Evolutionary conservation across 2,113 vertebrate genomes (phyloP).

Genomic region (rat (Rattus norvegicus)): GRCr8 NC_086026.1:130033501-130034000

Average conservation of each 20-base stretch:
- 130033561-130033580: neutral
- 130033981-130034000: neutral
- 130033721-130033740: fast-evolving
- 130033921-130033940: neutral
- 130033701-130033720: neutral
- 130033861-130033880: neutral
- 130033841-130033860: neutral
- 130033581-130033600: neutral
- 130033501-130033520: no score
- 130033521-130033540: neutral
- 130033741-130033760: neutral
- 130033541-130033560: no score
- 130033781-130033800: neutral
- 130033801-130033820: neutral
- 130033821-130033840: neutral
- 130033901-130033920: neutral
- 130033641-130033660: no score
- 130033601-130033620: neutral
- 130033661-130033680: neutral
- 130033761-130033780: neutral
- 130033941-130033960: neutral
- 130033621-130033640: neutral
- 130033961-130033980: neutral
- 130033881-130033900: neutral
- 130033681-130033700: neutral